These are phyloP conservation scores for Drosophila micromelanica DNA, from an alignment of 1,140 invertebrate genomes.

Conservation along the genomic window DNA sequence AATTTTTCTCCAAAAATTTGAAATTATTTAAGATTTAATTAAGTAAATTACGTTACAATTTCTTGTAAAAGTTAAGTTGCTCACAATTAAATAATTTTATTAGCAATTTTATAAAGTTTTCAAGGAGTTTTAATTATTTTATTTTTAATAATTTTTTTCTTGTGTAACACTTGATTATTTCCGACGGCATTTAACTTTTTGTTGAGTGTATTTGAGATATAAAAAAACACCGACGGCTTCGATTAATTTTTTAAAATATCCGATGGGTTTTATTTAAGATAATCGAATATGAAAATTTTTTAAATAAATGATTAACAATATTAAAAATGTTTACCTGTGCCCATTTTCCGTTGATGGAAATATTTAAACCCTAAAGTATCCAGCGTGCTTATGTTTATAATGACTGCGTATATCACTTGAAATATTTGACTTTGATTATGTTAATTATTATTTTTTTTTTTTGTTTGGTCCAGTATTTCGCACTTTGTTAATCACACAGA, in stretches of 20 bases:
- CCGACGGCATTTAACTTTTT: too few relatives aligned
- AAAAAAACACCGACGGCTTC: neutral
- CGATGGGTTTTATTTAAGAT: slow-evolving; percentile 24
- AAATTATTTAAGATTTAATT: too few relatives aligned
- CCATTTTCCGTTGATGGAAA: slow-evolving; percentile 84
- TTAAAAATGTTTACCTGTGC: slow-evolving; percentile 69
- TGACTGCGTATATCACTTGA: slow-evolving; percentile 21
- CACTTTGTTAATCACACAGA: slow-evolving; percentile 9
- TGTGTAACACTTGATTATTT: too few relatives aligned
- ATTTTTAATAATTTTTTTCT: too few relatives aligned
- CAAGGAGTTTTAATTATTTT: too few relatives aligned
- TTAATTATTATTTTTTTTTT: slow-evolving; percentile 1
- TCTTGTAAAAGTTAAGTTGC: too few relatives aligned
- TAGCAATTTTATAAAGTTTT: neutral
- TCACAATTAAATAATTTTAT: neutral
- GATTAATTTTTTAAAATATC: neutral
- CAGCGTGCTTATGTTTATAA: slow-evolving; percentile 66
- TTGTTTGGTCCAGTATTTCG: neutral
- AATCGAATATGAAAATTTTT: too few relatives aligned
- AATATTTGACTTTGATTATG: neutral
- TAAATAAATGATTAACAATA: too few relatives aligned
- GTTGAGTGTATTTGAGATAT: too few relatives aligned
- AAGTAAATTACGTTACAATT: too few relatives aligned
- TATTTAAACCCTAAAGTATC: slow-evolving; percentile 84
- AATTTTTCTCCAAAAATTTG: too few relatives aligned